Base-by-base conservation (phyloP, 1,140 invertebrate genomes). In the Drosophila sproati region DNA sequence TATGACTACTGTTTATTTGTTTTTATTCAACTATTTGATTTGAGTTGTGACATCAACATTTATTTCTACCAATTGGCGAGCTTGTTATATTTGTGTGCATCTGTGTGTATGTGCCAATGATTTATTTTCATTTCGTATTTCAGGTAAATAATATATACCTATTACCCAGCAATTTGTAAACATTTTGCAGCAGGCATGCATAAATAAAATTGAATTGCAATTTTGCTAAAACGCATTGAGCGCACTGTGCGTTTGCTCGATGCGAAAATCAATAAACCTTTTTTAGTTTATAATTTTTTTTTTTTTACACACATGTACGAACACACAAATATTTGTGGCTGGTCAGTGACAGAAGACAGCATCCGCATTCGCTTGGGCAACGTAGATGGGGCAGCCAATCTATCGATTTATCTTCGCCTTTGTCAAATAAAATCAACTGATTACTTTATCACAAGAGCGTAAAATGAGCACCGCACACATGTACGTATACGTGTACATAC, bases 371-470 rank as follows among this genome's bases (percentile, higher is more conserved):
- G n/a, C 10, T 20, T 20, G 20, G 62, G 61, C 73, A 52, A 62
- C 48, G 29, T 32, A 5, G 50, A 8, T 68, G 63, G 48, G 20
- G 39, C 77, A 62, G 67, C 72, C 82, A 77, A 69, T 68, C 72
- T 52, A 70, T 82, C 77, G 74, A 80, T 80, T 80, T 80, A 80
- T 80, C 74, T 77, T 69, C 45, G 63, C 77, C 68, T 80, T 72
- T 78, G 77, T 73, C 74, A 77, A 71, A 64, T 64, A 77, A 76
- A 85, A 89, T 88, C 85, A 88, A 87, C 85, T 88, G 85, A 88
- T 88, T 88, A 89, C 85, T 88, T 89, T 88, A 88, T 89, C 85
- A 85, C 77, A 88, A 89, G 78, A 88, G 85, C 83, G 73, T 74
- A 83, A 88, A 89, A 88, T 89, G 85, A 88, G 82, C 74, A 74